Percentiles rank a stretch among this genome's conserved stretches.
Evolutionary conservation across 2,113 vertebrate species (phyloP).

Genomic region (Anguilla rostrata): DNA sequence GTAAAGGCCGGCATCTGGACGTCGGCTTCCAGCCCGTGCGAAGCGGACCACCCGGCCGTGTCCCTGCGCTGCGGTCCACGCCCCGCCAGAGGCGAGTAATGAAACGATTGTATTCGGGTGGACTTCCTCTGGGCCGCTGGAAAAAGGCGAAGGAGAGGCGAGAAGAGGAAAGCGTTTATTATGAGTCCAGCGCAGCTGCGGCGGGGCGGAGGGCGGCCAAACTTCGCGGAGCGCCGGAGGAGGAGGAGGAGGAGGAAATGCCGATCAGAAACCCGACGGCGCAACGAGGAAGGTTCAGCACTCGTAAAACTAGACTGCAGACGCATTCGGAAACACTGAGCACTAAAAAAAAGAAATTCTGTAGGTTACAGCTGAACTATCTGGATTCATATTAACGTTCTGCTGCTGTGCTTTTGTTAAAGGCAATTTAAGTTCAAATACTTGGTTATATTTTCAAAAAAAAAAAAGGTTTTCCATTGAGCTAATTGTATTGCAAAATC

Average conservation of each 20-base stretch:
- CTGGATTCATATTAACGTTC: not conserved
- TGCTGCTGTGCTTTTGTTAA: conserved; percentile 23
- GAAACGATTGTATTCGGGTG: not conserved
- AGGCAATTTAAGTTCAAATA: not conserved
- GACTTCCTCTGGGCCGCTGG: not conserved
- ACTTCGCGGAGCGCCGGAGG: not conserved
- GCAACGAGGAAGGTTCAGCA: too few species aligned
- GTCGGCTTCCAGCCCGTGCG: not conserved
- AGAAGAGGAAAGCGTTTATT: not conserved
- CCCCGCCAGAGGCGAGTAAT: not conserved
- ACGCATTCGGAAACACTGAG: too few species aligned
- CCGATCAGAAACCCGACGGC: too few species aligned
- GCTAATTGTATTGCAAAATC: not conserved
- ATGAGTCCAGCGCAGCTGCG: not conserved
- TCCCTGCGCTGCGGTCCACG: not conserved
- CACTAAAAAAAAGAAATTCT: too few species aligned
- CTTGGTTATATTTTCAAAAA: not conserved
- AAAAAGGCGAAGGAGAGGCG: not conserved
- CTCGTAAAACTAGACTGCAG: too few species aligned
- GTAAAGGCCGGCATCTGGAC: not conserved
- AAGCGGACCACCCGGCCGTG: not conserved
- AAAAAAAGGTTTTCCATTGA: not conserved
- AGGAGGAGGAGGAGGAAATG: too few species aligned
- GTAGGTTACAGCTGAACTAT: too few species aligned
- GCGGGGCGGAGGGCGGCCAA: too few species aligned